Evolutionary conservation across 2,797 vertebrate species (phyloP).

Genomic region (Helostoma temminkii): DNA sequence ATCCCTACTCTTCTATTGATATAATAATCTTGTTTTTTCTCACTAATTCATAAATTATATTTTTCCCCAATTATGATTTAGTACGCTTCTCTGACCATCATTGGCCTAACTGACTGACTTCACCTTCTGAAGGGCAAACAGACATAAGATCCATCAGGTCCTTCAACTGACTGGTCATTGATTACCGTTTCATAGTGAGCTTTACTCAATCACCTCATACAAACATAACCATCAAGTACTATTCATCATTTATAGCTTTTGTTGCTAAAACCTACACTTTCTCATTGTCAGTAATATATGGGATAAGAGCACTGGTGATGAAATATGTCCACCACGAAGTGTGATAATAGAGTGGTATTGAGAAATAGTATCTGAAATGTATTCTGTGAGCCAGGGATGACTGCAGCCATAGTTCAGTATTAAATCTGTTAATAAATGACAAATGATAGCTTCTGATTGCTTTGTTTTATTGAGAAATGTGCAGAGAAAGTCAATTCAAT

Average conservation of each 20-base stretch:
- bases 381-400: slow-evolving; percentile 3
- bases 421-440: slow-evolving; percentile 43
- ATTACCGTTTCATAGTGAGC: slow-evolving; percentile 35
- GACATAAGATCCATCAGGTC: slow-evolving; percentile 18
- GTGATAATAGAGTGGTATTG: neutral
- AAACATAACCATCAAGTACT: slow-evolving; percentile 29
- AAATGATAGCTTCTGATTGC: slow-evolving; percentile 24
- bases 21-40: neutral
- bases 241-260: slow-evolving; percentile 59
- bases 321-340: slow-evolving; percentile 17
- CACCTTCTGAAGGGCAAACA: slow-evolving; percentile 26
- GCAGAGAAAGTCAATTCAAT: slow-evolving; percentile 13
- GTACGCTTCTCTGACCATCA: neutral
- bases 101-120: slow-evolving; percentile 1
- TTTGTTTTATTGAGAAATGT: slow-evolving; percentile 21
- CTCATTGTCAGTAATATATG: slow-evolving; percentile 46
- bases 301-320: slow-evolving; percentile 16
- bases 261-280: slow-evolving; percentile 37
- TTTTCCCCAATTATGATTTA: neutral
- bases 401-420: slow-evolving; percentile 6
- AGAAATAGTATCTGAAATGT: neutral
- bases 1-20: slow-evolving; percentile 4
- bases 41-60: neutral
- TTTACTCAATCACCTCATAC: slow-evolving; percentile 28
- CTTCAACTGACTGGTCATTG: slow-evolving; percentile 33